Conservation (phyloP, 1,140 invertebrate species). For the Caenorhabditis remanei region DNA sequence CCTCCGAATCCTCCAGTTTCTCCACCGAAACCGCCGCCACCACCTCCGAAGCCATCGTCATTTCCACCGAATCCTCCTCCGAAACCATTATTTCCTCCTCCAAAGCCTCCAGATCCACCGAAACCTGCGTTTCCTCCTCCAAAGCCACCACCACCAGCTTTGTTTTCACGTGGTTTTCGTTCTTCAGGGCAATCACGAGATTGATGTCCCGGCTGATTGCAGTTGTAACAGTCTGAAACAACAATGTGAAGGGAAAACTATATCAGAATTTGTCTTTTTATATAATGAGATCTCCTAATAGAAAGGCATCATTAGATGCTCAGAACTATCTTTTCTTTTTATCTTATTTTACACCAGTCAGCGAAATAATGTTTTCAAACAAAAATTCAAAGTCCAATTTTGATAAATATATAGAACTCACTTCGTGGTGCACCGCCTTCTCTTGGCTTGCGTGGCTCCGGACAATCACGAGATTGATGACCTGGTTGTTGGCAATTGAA, state of each 20-base stretch:
- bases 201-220: slow-evolving; percentile 58
- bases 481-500: slow-evolving; percentile 62
- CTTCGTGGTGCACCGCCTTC: slow-evolving; percentile 52
- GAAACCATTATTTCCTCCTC: slow-evolving; percentile 69
- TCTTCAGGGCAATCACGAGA: slow-evolving; percentile 57
- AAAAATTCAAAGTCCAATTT: no score
- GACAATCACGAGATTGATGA: slow-evolving; percentile 53
- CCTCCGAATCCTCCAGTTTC: slow-evolving; percentile 50
- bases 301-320: no score
- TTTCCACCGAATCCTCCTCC: slow-evolving; percentile 70
- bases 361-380: no score
- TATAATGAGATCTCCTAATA: no score
- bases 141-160: slow-evolving; percentile 67
- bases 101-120: slow-evolving; percentile 15
- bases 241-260: neutral
- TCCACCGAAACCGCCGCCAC: slow-evolving; percentile 51
- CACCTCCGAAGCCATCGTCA: slow-evolving; percentile 52
- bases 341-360: no score
- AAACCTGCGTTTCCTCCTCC: slow-evolving; percentile 27
- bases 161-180: slow-evolving; percentile 52
- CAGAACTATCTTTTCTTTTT: no score
- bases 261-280: neutral
- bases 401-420: neutral
- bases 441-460: slow-evolving; percentile 58
- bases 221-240: slow-evolving; percentile 64